These are phyloP conservation scores for Gymnoscopelus microlampas DNA, from an alignment of 2,797 vertebrate species.

Conservation along the genomic window DNA sequence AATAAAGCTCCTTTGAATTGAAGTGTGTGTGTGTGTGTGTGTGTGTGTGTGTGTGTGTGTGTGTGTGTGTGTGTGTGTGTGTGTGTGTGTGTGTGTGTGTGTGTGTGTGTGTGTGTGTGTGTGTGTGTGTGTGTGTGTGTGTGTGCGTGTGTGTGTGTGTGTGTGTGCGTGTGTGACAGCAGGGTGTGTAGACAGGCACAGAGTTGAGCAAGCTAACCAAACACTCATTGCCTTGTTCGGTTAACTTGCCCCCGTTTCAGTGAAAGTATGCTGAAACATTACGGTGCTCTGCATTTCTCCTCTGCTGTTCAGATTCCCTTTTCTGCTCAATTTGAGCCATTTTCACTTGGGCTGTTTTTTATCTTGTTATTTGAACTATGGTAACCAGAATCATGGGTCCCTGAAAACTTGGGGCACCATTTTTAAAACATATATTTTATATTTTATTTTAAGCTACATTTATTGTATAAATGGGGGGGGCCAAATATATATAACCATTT, in stretches of 20 bases:
- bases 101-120: background rate
- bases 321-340: conserved; percentile 2
- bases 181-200: conserved; percentile 34
- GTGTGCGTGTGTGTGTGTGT: conserved; percentile 4
- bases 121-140: conserved; percentile 14
- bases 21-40: too few species aligned
- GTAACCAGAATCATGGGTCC: too few species aligned
- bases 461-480: too few species aligned
- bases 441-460: too few species aligned
- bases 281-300: background rate
- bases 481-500: too few species aligned
- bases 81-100: too few species aligned
- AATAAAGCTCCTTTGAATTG: too few species aligned
- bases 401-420: too few species aligned
- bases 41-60: conserved; percentile 12
- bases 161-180: conserved; percentile 4
- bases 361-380: too few species aligned
- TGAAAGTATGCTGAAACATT: background rate
- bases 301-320: conserved; percentile 8
- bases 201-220: conserved; percentile 27
- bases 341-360: too few species aligned
- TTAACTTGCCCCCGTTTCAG: conserved; percentile 2
- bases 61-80: conserved; percentile 1
- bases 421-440: too few species aligned
- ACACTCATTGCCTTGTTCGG: conserved; percentile 7